phyloP scores from a whole-genome alignment of 2,888 invertebrate genomes.

The Lamproptera curius region DNA sequence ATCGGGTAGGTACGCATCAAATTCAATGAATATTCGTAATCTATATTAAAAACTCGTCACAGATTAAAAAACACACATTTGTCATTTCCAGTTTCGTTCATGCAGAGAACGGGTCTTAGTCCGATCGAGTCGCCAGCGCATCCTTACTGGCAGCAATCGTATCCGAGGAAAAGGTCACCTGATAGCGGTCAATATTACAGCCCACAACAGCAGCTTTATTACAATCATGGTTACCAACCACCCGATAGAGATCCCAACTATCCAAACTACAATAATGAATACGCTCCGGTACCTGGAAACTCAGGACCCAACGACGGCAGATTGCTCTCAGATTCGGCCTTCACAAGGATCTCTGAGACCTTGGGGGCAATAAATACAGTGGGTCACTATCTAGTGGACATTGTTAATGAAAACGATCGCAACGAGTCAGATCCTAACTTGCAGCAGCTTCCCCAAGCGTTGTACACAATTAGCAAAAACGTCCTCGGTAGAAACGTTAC shows the following conservation, averaged over 20 bases:
- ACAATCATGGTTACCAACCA: constrained; percentile 29
- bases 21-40: constrained; percentile 21
- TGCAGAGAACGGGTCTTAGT: constrained; percentile 48
- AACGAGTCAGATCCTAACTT: constrained; percentile 62
- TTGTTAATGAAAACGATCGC: constrained; percentile 78
- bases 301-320: constrained; percentile 61
- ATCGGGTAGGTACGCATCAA: constrained; percentile 77
- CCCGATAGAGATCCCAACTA: constrained; percentile 27
- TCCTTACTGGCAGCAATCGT: constrained; percentile 62
- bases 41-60: constrained; percentile 9
- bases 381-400: constrained; percentile 90
- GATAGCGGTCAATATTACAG: constrained; percentile 33
- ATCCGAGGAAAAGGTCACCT: constrained; percentile 63
- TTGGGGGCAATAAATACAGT: constrained; percentile 91
- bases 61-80: neutral
- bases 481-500: constrained; percentile 86
- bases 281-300: constrained; percentile 43
- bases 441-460: constrained; percentile 81
- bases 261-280: constrained; percentile 40
- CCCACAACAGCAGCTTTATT: constrained; percentile 24
- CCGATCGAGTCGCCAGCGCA: constrained; percentile 47
- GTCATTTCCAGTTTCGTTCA: constrained; percentile 50
- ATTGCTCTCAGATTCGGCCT: constrained; percentile 79
- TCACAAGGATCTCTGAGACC: constrained; percentile 80
- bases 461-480: constrained; percentile 89